Base-by-base conservation (phyloP, 2,797 vertebrate species). In the Sebastes jordani region DNA sequence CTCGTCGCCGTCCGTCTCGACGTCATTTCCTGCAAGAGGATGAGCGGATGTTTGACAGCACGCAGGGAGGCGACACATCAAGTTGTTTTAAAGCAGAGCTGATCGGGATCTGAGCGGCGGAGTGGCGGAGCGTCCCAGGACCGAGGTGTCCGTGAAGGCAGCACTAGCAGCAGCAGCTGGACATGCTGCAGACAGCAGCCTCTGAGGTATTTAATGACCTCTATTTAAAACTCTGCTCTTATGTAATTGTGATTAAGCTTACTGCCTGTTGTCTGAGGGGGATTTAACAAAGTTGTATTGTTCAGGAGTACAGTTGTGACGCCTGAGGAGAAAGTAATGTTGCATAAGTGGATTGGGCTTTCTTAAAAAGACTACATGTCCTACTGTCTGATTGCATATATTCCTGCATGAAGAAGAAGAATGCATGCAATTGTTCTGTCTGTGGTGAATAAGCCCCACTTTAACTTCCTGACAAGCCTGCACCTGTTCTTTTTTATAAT, bases 11-110 rank as follows among this genome's bases (percentile, higher is more conserved):
- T 34, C 20, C 38, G 58, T 64, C 61, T 6, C 25, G n/a, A 55
- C 90, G 91, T 88, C 64, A 88, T 49, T 88, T 94, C 93, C 91
- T 80, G 85, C 34, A 3, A 80, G 81, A 70, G 42, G 49, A 30
- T 7, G 71, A 56, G 25, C 63, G 42, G 54, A 30, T 54, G 25
- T 86, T 79, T 88, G 83, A 83, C 84, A 49, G 67, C 63, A 11
- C 55, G 69, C 56, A 61, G 62, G 34, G 49, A 78, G 65, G 29
- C 75, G 63, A 82, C 80, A 46, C 25, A 7, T 66, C 32, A 29
- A 54, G 38, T 25, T 52, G 25, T n/a, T 11, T 10, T 18, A 49
- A 49, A 9, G 14, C 64, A 2, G 46, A 76, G 27, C 22, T 6
- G 76, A 56, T 7, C 73, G 4, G 52, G 27, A 82, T 7, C 36